A percentile compares a stretch with the other conserved stretches of the same genome.
Evolutionary conservation across 2,888 invertebrate genomes (phyloP).

Genomic region (Onthophagus sagittarius): DNA sequence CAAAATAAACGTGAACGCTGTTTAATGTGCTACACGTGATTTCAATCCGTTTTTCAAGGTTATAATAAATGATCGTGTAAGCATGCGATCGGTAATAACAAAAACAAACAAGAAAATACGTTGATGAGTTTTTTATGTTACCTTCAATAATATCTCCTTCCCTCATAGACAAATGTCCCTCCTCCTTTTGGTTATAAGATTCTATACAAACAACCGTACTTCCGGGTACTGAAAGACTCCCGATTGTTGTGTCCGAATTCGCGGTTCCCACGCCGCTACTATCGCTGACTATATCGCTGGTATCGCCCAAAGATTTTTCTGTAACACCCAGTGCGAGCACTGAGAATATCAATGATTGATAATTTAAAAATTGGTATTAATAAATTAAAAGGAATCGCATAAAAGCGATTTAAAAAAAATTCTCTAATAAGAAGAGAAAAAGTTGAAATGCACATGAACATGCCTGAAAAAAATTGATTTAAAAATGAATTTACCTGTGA

Average conservation of each 20-base stretch:
- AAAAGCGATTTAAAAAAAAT: neutral
- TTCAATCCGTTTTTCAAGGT: neutral
- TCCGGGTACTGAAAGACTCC: slow-evolving; percentile 73
- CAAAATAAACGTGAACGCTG: neutral
- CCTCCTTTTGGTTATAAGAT: slow-evolving; percentile 67
- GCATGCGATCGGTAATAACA: neutral
- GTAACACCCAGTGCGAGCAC: slow-evolving; percentile 52
- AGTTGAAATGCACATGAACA: neutral
- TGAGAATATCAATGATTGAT: slow-evolving; percentile 36
- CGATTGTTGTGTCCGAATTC: slow-evolving; percentile 78
- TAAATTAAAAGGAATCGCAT: neutral
- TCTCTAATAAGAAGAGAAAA: neutral
- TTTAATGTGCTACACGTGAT: neutral
- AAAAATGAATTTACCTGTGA: slow-evolving; percentile 66
- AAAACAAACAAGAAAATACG: too few relatives aligned
- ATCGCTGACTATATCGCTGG: slow-evolving; percentile 88
- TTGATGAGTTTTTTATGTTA: slow-evolving; percentile 37
- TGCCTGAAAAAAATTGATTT: neutral
- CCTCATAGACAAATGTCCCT: slow-evolving; percentile 76
- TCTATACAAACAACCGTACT: slow-evolving; percentile 85
- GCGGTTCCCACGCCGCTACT: slow-evolving; percentile 89
- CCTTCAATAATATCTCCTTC: slow-evolving; percentile 92
- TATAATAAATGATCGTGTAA: neutral
- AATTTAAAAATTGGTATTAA: neutral
- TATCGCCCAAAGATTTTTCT: slow-evolving; percentile 89